Evolutionary conservation across 92 coral and sea anemone species (phyloP), one percentile per base, ranked within the genome.

Genomic region (Zoanthus sociatus): DNA sequence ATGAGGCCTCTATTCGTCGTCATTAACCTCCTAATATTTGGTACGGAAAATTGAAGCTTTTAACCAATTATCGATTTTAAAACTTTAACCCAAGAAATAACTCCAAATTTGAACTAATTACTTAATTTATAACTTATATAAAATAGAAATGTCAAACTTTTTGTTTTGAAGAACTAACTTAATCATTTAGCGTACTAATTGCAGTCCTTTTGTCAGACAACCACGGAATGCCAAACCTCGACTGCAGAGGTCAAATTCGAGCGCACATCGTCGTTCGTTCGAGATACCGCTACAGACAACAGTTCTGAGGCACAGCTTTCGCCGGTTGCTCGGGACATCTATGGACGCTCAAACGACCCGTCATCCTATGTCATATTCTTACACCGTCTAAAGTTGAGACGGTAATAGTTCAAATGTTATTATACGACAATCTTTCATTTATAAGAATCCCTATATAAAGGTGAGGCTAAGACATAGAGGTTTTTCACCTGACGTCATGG

Each of bases 261-360:
- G 66, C 32, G 85, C 74, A 45, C 46, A 58, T 60, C 47, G 73
- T 46, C 61, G 51, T 44, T 45, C 85, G 26, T 47, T 10, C 74
- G 75, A 81, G 20, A 37, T 33, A 5, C 58, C 53, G 26, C 58
- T 81, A 12, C 85, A 81, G 63, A 9, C 75, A 18, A 81, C 85
- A 13, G 85, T 81, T 48, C 44, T 81, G 18, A 81, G 85, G 18
- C 85, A 81, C 85, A 81, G 85, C 20, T 81, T 81, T 81, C 85
- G 85, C 37, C 85, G 85, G 60, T 56, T 81, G 56, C 85, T 45
- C 20, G 85, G 85, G 45, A 81, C 85, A 10, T 45, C 85, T 18
- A 81, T 81, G 85, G 85, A 81, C 20, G 85, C 85, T 18, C 46
- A 64, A 15, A 64, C 85, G 21, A 64, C 58, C 21, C 73, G 75